A percentile compares a stretch with the other conserved stretches of the same genome.
These are phyloP conservation scores for Aplysia californica DNA, from an alignment of 1,140 invertebrate species.

Conservation along the genomic window DNA sequence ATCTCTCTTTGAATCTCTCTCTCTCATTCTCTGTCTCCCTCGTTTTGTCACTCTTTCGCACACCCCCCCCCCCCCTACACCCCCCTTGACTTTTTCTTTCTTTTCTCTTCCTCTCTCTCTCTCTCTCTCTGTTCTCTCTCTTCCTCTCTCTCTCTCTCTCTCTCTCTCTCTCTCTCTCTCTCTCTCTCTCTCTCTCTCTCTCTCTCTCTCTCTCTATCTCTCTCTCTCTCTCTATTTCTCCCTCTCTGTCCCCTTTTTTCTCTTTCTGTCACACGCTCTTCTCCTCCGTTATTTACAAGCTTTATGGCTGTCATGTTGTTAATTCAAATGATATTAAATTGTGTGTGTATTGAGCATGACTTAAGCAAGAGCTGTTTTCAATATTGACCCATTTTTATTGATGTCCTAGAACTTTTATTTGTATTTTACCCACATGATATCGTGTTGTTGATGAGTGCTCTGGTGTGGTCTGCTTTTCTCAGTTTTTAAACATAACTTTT, in stretches of 20 bases:
- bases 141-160: background rate
- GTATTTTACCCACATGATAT: background rate
- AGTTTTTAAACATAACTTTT: too few relatives aligned
- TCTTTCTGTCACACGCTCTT: background rate
- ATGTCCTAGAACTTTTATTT: too few relatives aligned
- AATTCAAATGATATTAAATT: too few relatives aligned
- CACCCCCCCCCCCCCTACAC: background rate
- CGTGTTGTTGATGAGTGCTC: too few relatives aligned
- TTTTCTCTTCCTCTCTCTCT: background rate
- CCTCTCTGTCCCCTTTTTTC: background rate
- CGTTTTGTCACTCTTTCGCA: background rate
- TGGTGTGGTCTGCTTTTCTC: too few relatives aligned
- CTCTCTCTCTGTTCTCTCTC: background rate
- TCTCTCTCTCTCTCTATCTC: background rate
- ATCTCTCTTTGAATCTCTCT: background rate
- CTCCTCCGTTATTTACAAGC: too few relatives aligned
- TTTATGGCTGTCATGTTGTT: too few relatives aligned
- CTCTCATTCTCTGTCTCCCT: background rate
- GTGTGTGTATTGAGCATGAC: too few relatives aligned
- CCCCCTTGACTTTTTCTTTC: background rate
- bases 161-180: background rate
- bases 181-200: background rate
- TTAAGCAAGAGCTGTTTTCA: too few relatives aligned
- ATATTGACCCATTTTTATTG: too few relatives aligned
- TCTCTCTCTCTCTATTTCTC: background rate